These are phyloP conservation scores for Calcarius lapponicus DNA, from an alignment of 2,797 vertebrate genomes.

Conservation along the genomic window DNA sequence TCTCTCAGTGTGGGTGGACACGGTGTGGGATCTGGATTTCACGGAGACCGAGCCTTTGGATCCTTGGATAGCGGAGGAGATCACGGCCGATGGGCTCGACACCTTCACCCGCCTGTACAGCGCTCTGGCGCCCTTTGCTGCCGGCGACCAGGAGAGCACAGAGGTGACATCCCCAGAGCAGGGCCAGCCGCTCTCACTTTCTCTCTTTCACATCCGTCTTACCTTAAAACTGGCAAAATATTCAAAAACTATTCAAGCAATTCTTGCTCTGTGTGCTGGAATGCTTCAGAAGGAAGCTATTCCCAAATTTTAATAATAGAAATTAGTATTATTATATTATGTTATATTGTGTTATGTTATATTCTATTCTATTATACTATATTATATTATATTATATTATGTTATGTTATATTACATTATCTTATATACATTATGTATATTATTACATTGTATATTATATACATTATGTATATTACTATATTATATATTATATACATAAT, in stretches of 20 bases:
- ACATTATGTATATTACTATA: too few relatives aligned
- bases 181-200: not conserved
- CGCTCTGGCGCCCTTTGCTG: not conserved
- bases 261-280: not conserved
- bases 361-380: too few relatives aligned
- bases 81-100: not conserved
- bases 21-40: not conserved
- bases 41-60: not conserved
- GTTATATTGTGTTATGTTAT: too few relatives aligned
- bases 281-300: not conserved
- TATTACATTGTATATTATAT: too few relatives aligned
- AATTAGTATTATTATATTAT: not conserved
- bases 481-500: too few relatives aligned
- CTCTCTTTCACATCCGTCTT: fast-evolving
- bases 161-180: not conserved
- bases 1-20: not conserved
- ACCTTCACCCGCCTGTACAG: not conserved
- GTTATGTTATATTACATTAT: too few relatives aligned
- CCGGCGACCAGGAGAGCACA: not conserved
- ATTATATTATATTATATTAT: too few relatives aligned
- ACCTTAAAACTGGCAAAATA: not conserved
- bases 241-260: fast-evolving
- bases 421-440: too few relatives aligned
- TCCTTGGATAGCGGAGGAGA: not conserved
- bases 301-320: not conserved